Evolutionary conservation across 2,113 vertebrate genomes (phyloP), one percentile per base, ranked within the genome.

Genomic region (Symphodus melops): DNA sequence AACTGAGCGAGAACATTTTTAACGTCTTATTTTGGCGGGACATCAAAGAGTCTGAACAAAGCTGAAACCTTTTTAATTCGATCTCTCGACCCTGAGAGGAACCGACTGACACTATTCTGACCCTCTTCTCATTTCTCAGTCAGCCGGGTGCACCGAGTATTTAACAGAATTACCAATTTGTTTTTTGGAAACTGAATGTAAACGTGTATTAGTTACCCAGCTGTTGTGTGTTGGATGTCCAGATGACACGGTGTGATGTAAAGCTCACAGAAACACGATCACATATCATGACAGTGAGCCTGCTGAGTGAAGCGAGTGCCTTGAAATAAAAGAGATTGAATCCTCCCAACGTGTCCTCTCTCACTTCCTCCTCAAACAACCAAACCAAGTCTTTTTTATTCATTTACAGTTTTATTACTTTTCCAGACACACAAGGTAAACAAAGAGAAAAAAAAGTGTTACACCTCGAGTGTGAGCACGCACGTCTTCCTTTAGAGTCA

Each of bases 281-380:
- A 58, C 63, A 3, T 42, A 37, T 48, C 17, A 48, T 33, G n/a
- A 11, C 41, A 55, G 67, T 13, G 64, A 46, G 21, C 70, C 54
- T 3, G 41, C 59, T 66, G 21, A 44, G 63, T 77, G 57, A 3
- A 37, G 7, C 65, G 39, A 41, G 39, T 41, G 39, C 39, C 39
- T 41, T 41, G 54, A 23, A 61, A 61, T 83, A 82, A 71, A 74
- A 56, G 36, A 48, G 75, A 10, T 17, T 39, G 20, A 79, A 67
- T 5, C 57, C 51, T 51, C 48, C 5, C 1, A 2, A 3, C n/a
- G 41, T 37, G 48, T 70, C 9, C 3, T 1, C 3, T 1, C 23
- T 37, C 63, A 5, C 2, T 75, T 61, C 21, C 48, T 57, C 21
- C 9, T 25, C 1, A 39, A 36, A 0, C 8, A 75, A 81, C 1